Percentiles rank a stretch among this genome's conserved stretches.
Evolutionary conservation across 2,797 vertebrate species (phyloP).

Genomic region (Myotis daubentonii): DNA sequence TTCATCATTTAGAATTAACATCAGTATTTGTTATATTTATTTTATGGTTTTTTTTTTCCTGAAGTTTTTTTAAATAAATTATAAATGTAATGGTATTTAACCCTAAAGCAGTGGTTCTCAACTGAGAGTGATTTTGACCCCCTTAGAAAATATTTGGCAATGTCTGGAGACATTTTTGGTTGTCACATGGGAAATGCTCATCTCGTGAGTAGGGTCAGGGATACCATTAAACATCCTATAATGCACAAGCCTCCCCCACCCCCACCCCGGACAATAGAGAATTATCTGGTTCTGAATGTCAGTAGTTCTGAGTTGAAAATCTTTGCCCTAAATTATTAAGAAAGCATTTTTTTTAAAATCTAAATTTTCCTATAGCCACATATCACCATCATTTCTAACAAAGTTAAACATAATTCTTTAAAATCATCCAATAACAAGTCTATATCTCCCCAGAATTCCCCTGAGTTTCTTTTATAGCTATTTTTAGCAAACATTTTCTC

Average conservation of each 20-base stretch:
- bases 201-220: neutral
- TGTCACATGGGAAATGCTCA: neutral
- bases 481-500: slow-evolving; percentile 18
- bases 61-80: neutral
- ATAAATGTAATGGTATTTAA: neutral
- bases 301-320: neutral
- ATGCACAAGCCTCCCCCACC: rapidly evolving
- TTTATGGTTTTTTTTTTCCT: neutral
- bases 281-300: neutral
- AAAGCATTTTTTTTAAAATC: neutral
- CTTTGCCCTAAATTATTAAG: neutral
- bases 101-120: neutral
- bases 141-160: neutral
- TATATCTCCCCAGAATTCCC: neutral
- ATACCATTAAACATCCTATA: neutral
- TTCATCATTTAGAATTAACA: neutral
- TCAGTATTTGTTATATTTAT: neutral
- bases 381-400: neutral
- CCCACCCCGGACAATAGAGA: neutral
- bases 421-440: neutral
- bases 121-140: neutral
- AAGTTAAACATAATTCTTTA: neutral
- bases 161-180: neutral
- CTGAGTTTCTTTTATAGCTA: neutral
- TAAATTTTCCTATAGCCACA: neutral